Conservation (phyloP, 2,113 vertebrate species). For the Halcyon malimbica region DNA sequence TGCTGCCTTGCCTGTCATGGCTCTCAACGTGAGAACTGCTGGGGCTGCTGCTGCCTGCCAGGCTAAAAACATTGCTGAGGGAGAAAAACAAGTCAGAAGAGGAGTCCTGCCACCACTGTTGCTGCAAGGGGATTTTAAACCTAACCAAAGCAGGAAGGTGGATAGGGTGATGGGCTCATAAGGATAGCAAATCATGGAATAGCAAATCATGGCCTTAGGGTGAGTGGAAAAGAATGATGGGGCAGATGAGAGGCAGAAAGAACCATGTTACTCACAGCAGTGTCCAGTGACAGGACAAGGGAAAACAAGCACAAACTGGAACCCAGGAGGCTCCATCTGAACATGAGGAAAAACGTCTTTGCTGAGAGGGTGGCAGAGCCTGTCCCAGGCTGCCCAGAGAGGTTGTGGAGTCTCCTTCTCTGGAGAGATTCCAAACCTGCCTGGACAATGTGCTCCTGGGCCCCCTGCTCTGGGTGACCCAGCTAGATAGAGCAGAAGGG, state of each 20-base stretch:
- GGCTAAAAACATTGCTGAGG: neutral
- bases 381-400: neutral
- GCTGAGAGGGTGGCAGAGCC: neutral
- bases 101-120: neutral
- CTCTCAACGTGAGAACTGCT: neutral
- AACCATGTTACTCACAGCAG: neutral
- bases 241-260: neutral
- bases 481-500: neutral
- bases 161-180: neutral
- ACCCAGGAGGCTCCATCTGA: neutral
- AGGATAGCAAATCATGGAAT: neutral
- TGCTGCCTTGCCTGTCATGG: neutral
- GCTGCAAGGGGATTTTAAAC: neutral
- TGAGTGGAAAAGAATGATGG: neutral
- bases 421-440: neutral
- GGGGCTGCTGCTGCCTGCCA: neutral
- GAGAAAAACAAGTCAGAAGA: neutral
- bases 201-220: neutral
- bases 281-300: neutral
- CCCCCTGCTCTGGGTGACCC: neutral
- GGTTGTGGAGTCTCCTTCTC: neutral
- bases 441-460: neutral
- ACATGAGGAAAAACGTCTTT: neutral
- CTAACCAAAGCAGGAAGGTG: neutral
- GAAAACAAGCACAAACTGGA: neutral